Evolutionary conservation across 2,888 invertebrate genomes (phyloP).

Genomic region (Pegoplata infirma): DNA sequence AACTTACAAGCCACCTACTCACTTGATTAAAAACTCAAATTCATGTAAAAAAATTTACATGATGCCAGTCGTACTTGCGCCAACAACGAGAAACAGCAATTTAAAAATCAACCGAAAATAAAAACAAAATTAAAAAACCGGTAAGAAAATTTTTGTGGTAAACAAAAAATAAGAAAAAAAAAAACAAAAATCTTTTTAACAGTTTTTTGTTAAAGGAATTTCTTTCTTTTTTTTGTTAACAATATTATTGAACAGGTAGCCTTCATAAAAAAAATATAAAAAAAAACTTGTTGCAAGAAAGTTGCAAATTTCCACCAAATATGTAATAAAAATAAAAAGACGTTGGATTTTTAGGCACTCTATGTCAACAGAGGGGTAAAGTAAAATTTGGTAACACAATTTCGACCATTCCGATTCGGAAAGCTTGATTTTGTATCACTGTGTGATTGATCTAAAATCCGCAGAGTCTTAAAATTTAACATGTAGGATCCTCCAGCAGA

Average conservation of each 20-base stretch:
- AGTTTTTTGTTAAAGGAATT: slow-evolving; percentile 33
- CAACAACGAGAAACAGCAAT: neutral
- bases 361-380: neutral
- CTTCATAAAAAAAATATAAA: slow-evolving; percentile 14
- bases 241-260: slow-evolving; percentile 44
- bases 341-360: neutral
- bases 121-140: slow-evolving; percentile 52
- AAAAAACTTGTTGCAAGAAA: slow-evolving; percentile 51
- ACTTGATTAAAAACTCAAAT: neutral
- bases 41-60: slow-evolving; percentile 37
- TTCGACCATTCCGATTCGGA: no score
- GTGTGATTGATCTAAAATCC: no score
- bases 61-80: no score
- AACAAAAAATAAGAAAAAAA: neutral
- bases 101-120: slow-evolving; percentile 9
- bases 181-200: slow-evolving; percentile 33
- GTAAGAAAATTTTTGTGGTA: slow-evolving; percentile 57
- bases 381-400: no score
- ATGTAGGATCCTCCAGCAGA: no score
- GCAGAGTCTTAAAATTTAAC: no score
- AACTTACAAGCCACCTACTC: slow-evolving; percentile 32
- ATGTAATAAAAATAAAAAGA: neutral
- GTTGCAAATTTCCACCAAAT: slow-evolving; percentile 37
- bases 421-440: no score
- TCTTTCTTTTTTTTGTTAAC: slow-evolving; percentile 5